These are phyloP conservation scores for Drosophila littoralis DNA, from an alignment of 1,140 invertebrate species.

Conservation along the genomic window DNA sequence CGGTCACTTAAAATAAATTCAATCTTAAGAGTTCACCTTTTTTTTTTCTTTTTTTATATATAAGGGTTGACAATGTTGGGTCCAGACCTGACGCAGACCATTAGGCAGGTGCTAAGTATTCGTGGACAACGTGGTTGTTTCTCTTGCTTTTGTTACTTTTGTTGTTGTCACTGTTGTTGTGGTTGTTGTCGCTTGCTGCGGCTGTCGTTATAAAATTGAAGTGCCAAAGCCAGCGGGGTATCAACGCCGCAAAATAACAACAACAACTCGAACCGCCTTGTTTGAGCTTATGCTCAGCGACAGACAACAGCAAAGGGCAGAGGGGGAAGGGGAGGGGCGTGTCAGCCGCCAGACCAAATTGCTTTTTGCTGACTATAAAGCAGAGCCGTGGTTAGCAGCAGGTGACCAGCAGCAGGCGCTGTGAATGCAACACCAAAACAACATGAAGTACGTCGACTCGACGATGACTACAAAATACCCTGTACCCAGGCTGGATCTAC, in stretches of 20 bases:
- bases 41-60: neutral
- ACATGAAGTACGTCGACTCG: neutral
- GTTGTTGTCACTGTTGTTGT: conserved; percentile 14
- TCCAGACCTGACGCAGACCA: conserved; percentile 50
- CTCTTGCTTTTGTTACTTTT: conserved; percentile 21
- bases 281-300: conserved; percentile 31
- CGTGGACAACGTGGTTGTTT: conserved; percentile 38
- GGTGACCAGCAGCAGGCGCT: conserved; percentile 27
- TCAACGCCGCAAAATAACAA: conserved; percentile 58
- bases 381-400: conserved; percentile 46
- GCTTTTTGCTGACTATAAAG: conserved; percentile 57
- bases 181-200: conserved; percentile 32
- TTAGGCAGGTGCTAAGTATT: conserved; percentile 67
- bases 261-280: conserved; percentile 42
- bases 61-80: neutral
- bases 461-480: neutral
- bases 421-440: conserved; percentile 28
- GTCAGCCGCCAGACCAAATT: conserved; percentile 59
- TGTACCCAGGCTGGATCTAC: too few relatives aligned
- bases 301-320: conserved; percentile 58
- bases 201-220: conserved; percentile 74
- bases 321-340: conserved; percentile 23
- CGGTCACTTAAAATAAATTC: conserved; percentile 17
- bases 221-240: conserved; percentile 74
- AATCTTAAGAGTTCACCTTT: conserved; percentile 5